phyloP scores from a whole-genome alignment of 2,888 invertebrate genomes.

The Stegophylla sp. region DNA sequence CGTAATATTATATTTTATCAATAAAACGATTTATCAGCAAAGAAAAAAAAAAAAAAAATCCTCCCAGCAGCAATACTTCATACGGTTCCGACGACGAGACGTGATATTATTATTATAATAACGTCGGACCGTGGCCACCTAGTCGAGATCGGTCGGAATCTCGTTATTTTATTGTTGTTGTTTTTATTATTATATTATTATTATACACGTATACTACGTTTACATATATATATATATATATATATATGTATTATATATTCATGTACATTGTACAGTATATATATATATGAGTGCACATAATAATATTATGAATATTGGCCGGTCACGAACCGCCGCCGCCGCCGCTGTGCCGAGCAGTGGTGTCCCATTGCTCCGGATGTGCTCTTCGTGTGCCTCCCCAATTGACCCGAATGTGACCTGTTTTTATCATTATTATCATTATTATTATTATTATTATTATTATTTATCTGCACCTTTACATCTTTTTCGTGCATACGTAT shows the following conservation, averaged over 20 bases:
- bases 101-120: too few species aligned
- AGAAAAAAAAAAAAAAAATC: too few species aligned
- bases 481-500: conserved; percentile 15
- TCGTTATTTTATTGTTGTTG: neutral
- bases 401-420: conserved; percentile 48
- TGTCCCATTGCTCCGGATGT: conserved; percentile 54
- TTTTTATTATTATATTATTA: neutral
- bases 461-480: conserved; percentile 49
- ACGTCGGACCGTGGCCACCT: too few species aligned
- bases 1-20: too few species aligned
- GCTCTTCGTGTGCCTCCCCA: conserved; percentile 42
- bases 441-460: conserved; percentile 25
- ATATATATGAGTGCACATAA: too few species aligned
- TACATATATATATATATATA: neutral
- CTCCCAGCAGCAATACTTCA: too few species aligned
- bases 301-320: conserved; percentile 32
- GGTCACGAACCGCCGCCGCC: conserved; percentile 42
- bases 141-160: too few species aligned
- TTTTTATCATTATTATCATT: conserved; percentile 17
- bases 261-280: too few species aligned
- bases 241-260: neutral
- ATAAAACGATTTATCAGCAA: too few species aligned
- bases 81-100: too few species aligned
- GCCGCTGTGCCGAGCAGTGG: neutral
- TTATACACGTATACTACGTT: neutral